Evolutionary conservation across 2,888 invertebrate species (phyloP), one percentile per base, ranked within the genome.

Genomic region (Digitonthophagus gazella): DNA sequence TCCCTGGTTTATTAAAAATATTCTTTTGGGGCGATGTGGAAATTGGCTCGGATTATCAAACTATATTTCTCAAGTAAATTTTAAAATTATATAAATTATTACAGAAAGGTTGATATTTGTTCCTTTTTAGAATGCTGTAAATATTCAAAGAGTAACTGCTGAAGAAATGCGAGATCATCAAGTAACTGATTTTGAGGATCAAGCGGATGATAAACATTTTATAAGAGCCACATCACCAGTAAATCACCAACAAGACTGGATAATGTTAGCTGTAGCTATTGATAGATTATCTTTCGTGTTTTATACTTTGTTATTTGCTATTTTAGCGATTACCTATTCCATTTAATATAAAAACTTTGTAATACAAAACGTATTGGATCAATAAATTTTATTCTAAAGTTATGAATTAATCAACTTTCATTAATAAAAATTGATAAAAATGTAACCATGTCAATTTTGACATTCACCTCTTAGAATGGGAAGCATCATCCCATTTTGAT

Each of bases 201-300:
- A 76, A 15, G 78, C 76, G 15, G 83, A 83, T 56, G 83, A 84
- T 65, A 80, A 81, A 67, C 83, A 83, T 28, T 68, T 70, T 18
- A 70, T 70, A 64, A 73, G 76, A 3, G 70, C 74, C 0, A 61
- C 71, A 8, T 67, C 54, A 8, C 78, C 79, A 69, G 72, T 75
- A 14, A 75, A 80, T 0, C 73, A 84, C 0, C 87, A 88, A 74
- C 84, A 86, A 44, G 89, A 90, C 76, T 90, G 90, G 90, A 80
- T 87, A n/a, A 79, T 89, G 11, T 76, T 89, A 61, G 89, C 89
- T 20, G 87, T 86, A 1, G 87, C 88, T 5, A 83, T 90, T 67
- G 90, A 90, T 80, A 85, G 90, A 66, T 77, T 89, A 64, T 84
- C 85, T 2, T 90, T 90, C 75, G 71, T 87, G 57, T 75, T 85